phyloP scores from a whole-genome alignment of 2,797 vertebrate species.

The Acanthurus leucopareius region DNA sequence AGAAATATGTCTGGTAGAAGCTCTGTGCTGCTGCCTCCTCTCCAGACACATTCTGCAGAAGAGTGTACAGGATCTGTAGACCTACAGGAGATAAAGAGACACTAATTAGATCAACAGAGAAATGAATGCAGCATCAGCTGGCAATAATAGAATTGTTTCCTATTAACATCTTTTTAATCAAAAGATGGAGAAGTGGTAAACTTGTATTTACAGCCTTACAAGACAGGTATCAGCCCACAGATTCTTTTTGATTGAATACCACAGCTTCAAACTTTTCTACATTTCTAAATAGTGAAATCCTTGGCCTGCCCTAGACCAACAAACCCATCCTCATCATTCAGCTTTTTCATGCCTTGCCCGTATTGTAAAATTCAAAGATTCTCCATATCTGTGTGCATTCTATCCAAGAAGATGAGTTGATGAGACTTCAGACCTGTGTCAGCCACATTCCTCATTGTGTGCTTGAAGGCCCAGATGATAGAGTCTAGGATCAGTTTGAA shows the following conservation, averaged over 20 bases:
- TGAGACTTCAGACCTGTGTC: conserved; percentile 89
- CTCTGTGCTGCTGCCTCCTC: conserved; percentile 97
- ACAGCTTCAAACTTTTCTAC: no score
- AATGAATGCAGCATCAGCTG: not conserved
- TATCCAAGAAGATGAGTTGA: fast-evolving
- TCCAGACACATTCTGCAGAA: conserved; percentile 96
- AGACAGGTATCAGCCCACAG: no score
- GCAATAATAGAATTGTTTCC: not conserved
- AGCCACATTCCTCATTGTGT: conserved; percentile 98
- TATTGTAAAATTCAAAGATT: not conserved
- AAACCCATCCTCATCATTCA: no score
- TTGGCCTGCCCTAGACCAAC: no score
- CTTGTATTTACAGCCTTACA: no score
- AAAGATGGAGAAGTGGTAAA: no score
- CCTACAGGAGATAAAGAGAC: conserved; percentile 64
- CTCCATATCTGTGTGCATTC: not conserved
- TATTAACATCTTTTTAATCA: no score
- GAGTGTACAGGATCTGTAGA: conserved; percentile 95
- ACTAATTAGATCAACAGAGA: conserved; percentile 5
- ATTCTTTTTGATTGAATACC: no score
- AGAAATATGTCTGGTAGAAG: conserved; percentile 99
- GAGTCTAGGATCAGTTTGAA: conserved; percentile 98
- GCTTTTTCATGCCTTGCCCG: no score
- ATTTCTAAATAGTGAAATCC: no score
- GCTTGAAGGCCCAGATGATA: conserved; percentile 99